Evolutionary conservation across 92 coral and sea anemone genomes (phyloP), one percentile per base, ranked within the genome.

Genomic region (Porites divaricata): DNA sequence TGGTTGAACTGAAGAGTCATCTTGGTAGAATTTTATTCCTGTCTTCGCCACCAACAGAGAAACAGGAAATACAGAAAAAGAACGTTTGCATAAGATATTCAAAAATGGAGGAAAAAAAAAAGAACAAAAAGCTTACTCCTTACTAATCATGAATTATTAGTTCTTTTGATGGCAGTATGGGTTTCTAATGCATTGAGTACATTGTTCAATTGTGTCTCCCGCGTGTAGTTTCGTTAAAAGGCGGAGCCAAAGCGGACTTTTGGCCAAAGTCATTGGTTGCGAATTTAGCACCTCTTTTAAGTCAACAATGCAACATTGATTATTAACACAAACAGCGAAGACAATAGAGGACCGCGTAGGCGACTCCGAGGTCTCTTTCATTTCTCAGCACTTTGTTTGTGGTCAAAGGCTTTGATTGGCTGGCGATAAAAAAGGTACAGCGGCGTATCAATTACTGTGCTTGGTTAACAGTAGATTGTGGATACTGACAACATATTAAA

Each of bases 221-320:
- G 88, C 88, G 81, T 84, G 88, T 84, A 74, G 64, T 66, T 63
- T 23, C 74, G 81, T 75, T 74, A 74, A 63, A 75, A 84, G 88
- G 88, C 81, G 88, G 82, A 76, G 81, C 81, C 64, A 52, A 49
- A 67, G 12, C 19, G 45, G 53, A 48, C 57, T 67, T 54, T 25
- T 67, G 48, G 57, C 35, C 68, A 22, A 53, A 75, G 70, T 76
- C 57, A 84, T 84, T 84, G 88, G 88, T 75, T 67, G 56, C 57
- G 81, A 76, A 25, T 75, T 75, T 84, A 75, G 74, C 88, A 84
- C 81, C 88, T 84, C 82, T 75, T 84, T 75, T 75, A 65, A 84
- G 67, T 23, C 21, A 84, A 84, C 81, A 84, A 84, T 75, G 41
- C 68, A 75, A 41, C 88, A 66, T 56, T 65, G 88, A 63, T 84